A percentile compares a stretch with the other conserved stretches of the same genome.
Evolutionary conservation across 2,797 vertebrate species (phyloP).

Genomic region (Catostomus latipinnis): DNA sequence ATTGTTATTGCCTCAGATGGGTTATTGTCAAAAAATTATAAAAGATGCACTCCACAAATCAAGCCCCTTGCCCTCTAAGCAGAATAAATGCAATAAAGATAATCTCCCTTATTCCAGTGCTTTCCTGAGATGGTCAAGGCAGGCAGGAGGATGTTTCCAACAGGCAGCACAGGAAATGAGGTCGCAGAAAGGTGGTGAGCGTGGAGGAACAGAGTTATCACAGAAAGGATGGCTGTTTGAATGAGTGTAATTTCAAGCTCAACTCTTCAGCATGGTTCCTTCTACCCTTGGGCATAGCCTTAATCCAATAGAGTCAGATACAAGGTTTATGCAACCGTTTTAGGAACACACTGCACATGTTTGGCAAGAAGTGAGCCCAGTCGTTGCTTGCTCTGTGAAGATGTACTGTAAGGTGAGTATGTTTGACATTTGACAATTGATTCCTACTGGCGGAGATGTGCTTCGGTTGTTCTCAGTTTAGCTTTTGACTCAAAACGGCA

Average conservation of each 20-base stretch:
- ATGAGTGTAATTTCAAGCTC: conserved; percentile 77
- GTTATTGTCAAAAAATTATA: conserved; percentile 24
- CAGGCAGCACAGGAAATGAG: conserved; percentile 75
- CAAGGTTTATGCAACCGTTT: not conserved
- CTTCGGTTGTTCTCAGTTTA: not conserved
- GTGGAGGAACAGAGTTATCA: conserved; percentile 67
- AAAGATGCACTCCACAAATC: conserved; percentile 29
- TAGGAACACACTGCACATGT: not conserved
- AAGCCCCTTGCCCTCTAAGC: not conserved
- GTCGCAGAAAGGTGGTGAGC: conserved; percentile 78
- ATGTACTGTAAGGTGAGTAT: not conserved
- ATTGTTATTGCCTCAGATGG: conserved; percentile 20
- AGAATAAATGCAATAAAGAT: conserved; percentile 20
- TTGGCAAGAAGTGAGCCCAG: not conserved
- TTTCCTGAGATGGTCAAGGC: conserved; percentile 28
- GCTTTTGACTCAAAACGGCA: no score
- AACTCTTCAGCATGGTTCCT: conserved; percentile 60
- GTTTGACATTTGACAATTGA: conserved; percentile 9
- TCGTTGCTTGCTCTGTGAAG: not conserved
- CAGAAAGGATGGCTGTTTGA: conserved; percentile 71
- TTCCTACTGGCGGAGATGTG: not conserved
- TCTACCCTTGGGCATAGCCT: conserved; percentile 67
- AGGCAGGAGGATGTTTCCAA: conserved; percentile 65
- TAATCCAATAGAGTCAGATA: conserved; percentile 44
- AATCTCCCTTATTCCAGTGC: conserved; percentile 27